These are phyloP conservation scores for Apodemia duryi DNA, from an alignment of 2,888 invertebrate genomes.

Conservation along the genomic window DNA sequence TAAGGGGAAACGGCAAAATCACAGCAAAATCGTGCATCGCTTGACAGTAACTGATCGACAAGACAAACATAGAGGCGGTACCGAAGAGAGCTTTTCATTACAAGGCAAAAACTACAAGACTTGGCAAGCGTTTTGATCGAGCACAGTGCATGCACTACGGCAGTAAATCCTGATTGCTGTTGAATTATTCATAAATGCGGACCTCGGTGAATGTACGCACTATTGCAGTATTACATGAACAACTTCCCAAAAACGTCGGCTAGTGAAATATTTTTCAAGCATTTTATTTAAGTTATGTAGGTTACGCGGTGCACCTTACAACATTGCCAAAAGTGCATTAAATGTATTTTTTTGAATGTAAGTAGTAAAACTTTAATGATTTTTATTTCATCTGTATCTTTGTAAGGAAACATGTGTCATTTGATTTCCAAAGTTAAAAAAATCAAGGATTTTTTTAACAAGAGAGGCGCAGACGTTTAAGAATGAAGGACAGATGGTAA, in stretches of 20 bases:
- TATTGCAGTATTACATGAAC: slow-evolving; percentile 34
- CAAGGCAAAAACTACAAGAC: slow-evolving; percentile 52
- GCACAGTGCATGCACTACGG: slow-evolving; percentile 27
- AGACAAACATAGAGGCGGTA: slow-evolving; percentile 62
- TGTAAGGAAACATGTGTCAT: too few relatives aligned
- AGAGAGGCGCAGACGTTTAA: too few relatives aligned
- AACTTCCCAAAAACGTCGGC: slow-evolving; percentile 31
- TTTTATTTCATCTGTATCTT: too few relatives aligned
- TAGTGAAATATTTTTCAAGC: slow-evolving; percentile 34
- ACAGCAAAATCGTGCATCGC: slow-evolving; percentile 42
- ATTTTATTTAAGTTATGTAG: slow-evolving; percentile 27
- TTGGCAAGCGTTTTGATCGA: slow-evolving; percentile 34
- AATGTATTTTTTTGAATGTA: not conserved
- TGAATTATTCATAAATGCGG: slow-evolving; percentile 63
- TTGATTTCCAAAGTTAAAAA: too few relatives aligned
- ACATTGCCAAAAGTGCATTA: not conserved
- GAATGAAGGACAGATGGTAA: too few relatives aligned
- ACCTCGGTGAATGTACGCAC: slow-evolving; percentile 32
- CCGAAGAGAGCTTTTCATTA: slow-evolving; percentile 62
- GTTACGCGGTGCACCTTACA: slow-evolving; percentile 21
- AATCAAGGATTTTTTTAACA: too few relatives aligned
- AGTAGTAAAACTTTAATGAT: too few relatives aligned
- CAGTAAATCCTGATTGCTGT: slow-evolving; percentile 52
- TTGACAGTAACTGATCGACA: slow-evolving; percentile 62
- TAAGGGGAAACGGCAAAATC: slow-evolving; percentile 48